Evolutionary conservation across 2,888 invertebrate species (phyloP), one percentile per base, ranked within the genome.

Genomic region (Julus scanicus): DNA sequence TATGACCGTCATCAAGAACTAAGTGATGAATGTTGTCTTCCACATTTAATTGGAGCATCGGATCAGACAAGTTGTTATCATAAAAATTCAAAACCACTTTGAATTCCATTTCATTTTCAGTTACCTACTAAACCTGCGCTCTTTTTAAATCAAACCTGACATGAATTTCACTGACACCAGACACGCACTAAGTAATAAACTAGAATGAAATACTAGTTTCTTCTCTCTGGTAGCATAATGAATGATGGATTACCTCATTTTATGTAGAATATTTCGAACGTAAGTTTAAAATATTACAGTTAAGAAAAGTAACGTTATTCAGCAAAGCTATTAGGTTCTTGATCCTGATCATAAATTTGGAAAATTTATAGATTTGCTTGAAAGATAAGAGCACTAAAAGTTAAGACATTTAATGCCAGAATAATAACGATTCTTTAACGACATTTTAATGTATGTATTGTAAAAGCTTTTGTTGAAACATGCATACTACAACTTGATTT

Each of bases 21-120:
- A 44, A 44, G 8, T 44, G 8, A 8, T 53, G 53, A 17, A 53
- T 15, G 53, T 17, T 53, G 53, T 13, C 0, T 53, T 53, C 53
- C 53, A 53, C 53, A 13, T 3, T 53, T 11, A 53, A 63, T 63
- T 63, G n/a, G n/a, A n/a, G n/a, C n/a, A 63, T n/a, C n/a, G 17
- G 57, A n/a, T n/a, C 57, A 63, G 13, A 53, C 53, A 53, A 11
- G 53, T 3, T 53, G 53, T 53, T 11, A 17, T 53, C 6, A 44
- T 44, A 53, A 63, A n/a, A 63, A 63, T 63, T 63, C n/a, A n/a
- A 63, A 63, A 17, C n/a, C n/a, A 63, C n/a, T n/a, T 17, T 63
- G n/a, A 63, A n/a, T 63, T 63, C n/a, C 57, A n/a, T 63, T 44
- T 63, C 17, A n/a, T n/a, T 63, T 57, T 53, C 53, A 53, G 53